phyloP scores from a whole-genome alignment of 2,797 vertebrate species.

The Protonibea diacanthus region DNA sequence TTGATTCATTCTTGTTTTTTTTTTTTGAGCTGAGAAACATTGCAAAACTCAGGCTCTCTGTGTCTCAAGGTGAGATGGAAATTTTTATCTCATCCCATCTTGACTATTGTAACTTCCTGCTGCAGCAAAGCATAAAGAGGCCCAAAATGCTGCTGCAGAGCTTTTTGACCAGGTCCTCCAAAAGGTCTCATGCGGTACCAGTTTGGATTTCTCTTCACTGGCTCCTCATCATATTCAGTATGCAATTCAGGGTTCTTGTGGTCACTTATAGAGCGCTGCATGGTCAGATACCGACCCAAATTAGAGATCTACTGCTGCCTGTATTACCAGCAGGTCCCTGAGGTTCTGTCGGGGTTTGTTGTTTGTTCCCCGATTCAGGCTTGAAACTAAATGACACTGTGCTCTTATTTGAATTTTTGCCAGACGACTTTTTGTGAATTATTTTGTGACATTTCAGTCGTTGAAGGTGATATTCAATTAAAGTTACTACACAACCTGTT shows the following conservation, averaged over 20 bases:
- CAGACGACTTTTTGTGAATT: no score
- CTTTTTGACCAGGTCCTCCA: background rate
- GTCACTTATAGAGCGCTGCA: background rate
- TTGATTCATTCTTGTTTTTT: background rate
- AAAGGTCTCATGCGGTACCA: background rate
- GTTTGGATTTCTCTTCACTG: background rate
- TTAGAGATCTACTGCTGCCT: background rate
- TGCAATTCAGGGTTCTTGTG: background rate
- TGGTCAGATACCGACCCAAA: background rate
- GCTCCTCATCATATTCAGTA: background rate
- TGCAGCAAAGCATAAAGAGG: background rate
- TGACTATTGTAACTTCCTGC: background rate
- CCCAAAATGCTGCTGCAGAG: background rate
- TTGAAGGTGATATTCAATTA: background rate
- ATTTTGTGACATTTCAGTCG: background rate
- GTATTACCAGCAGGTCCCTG: background rate
- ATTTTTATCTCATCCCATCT: no score
- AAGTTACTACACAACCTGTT: no score
- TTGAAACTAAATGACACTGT: background rate
- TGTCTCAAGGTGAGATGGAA: no score
- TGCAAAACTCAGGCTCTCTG: background rate
- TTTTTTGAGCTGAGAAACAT: background rate
- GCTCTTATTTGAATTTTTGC: no score
- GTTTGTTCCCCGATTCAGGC: background rate
- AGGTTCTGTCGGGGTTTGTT: background rate